phyloP scores from a whole-genome alignment of 2,888 invertebrate species.

The Hedya salicella region DNA sequence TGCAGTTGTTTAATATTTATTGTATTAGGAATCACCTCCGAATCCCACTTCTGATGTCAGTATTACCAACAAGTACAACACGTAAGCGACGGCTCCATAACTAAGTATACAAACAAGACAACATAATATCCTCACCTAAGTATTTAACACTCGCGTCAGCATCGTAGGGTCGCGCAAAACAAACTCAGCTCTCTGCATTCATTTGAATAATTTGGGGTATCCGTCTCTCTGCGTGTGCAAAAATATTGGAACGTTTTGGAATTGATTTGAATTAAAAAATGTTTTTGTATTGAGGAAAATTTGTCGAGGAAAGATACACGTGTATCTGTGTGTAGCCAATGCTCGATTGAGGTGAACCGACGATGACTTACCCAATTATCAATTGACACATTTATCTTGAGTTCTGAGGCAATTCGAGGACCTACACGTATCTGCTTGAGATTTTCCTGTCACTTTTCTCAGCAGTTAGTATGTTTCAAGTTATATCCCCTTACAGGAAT shows the following conservation, averaged over 20 bases:
- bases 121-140: constrained; percentile 30
- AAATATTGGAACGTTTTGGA: constrained; percentile 23
- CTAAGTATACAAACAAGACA: constrained; percentile 16
- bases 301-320: neutral
- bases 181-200: constrained; percentile 58
- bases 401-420: no score
- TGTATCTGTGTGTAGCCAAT: no score
- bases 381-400: no score
- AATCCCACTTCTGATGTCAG: no score
- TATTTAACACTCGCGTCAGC: constrained; percentile 35
- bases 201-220: constrained; percentile 74
- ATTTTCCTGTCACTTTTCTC: no score
- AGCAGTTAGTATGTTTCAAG: no score
- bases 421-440: no score
- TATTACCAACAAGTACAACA: neutral
- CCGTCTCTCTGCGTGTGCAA: constrained; percentile 60
- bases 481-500: no score
- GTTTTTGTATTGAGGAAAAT: neutral
- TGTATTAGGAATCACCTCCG: no score
- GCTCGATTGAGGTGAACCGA: no score
- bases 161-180: constrained; percentile 50
- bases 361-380: no score
- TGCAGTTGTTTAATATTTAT: no score
- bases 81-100: constrained; percentile 19
- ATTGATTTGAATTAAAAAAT: constrained; percentile 13